Percentiles rank a stretch among this genome's conserved stretches.
phyloP scores from a whole-genome alignment of 1,140 invertebrate species.

The Eupristina koningsbergeri region DNA sequence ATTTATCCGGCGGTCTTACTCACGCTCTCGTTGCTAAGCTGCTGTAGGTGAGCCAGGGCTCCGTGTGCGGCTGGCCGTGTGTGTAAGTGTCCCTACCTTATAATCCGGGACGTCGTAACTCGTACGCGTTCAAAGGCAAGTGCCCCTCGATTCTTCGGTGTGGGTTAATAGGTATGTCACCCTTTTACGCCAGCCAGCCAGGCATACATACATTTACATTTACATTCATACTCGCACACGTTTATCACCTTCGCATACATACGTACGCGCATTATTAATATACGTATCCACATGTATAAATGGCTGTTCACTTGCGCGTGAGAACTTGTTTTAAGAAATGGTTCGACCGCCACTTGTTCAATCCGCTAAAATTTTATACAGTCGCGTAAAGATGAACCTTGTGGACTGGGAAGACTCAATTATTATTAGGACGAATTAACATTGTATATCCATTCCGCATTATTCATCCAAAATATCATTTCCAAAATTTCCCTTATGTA shows the following conservation, averaged over 20 bases:
- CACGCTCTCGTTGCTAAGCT: constrained; percentile 6
- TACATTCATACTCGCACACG: too few species aligned
- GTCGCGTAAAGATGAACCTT: too few species aligned
- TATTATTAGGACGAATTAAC: constrained; percentile 36
- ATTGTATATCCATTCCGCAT: neutral
- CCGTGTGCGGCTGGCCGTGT: neutral
- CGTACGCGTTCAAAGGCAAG: neutral
- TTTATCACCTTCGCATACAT: too few species aligned
- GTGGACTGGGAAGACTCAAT: neutral
- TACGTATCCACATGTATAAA: too few species aligned
- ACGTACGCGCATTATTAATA: too few species aligned
- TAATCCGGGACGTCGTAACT: constrained; percentile 41
- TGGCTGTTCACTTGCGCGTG: constrained; percentile 44
- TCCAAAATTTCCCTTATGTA: neutral
- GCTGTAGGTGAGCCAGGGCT: neutral
- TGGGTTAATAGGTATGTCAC: constrained; percentile 25
- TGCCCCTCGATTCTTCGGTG: neutral
- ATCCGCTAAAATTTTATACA: constrained; percentile 5
- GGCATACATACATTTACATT: neutral
- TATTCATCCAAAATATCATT: too few species aligned
- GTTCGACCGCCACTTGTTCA: constrained; percentile 40
- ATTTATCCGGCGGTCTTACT: constrained; percentile 4
- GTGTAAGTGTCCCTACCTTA: constrained; percentile 2
- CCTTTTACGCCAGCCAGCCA: constrained; percentile 5
- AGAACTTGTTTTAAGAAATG: constrained; percentile 50